A percentile compares a stretch with the other conserved stretches of the same genome.
These are phyloP conservation scores for Centroberyx gerrardi DNA, from an alignment of 2,797 vertebrate genomes.

Conservation along the genomic window DNA sequence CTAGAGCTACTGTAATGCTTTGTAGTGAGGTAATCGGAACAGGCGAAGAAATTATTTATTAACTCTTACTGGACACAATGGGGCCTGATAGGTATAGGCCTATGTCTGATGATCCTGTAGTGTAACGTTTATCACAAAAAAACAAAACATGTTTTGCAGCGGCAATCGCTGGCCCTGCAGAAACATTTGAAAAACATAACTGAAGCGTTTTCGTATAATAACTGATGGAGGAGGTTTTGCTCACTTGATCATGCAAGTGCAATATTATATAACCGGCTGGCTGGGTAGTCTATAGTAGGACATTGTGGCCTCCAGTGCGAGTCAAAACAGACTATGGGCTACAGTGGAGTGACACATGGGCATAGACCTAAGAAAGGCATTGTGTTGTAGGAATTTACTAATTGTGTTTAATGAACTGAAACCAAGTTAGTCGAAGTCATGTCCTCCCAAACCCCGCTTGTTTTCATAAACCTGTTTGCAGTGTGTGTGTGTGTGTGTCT, in stretches of 20 bases:
- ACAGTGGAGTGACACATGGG: slow-evolving; percentile 7
- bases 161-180: slow-evolving; percentile 3
- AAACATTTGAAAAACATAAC: not conserved
- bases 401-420: not conserved
- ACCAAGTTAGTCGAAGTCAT: not conserved
- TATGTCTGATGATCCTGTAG: slow-evolving; percentile 18
- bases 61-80: slow-evolving; percentile 42
- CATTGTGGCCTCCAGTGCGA: slow-evolving; percentile 66
- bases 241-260: slow-evolving; percentile 64
- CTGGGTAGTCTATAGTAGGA: slow-evolving; percentile 55
- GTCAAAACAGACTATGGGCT: slow-evolving; percentile 46
- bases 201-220: not conserved
- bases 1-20: not conserved
- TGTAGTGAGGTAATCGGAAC: slow-evolving; percentile 24
- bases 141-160: not conserved
- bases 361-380: not conserved
- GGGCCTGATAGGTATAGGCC: slow-evolving; percentile 47
- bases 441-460: not conserved
- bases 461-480: no score
- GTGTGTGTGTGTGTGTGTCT: no score
- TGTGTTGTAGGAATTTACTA: not conserved
- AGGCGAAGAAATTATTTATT: slow-evolving; percentile 49
- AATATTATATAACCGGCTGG: slow-evolving; percentile 74
- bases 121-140: slow-evolving; percentile 18
- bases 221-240: slow-evolving; percentile 22